Evolutionary conservation across 37 sponge, comb jelly and placozoan species (phyloP).

Genomic region (Spongia lamella): DNA sequence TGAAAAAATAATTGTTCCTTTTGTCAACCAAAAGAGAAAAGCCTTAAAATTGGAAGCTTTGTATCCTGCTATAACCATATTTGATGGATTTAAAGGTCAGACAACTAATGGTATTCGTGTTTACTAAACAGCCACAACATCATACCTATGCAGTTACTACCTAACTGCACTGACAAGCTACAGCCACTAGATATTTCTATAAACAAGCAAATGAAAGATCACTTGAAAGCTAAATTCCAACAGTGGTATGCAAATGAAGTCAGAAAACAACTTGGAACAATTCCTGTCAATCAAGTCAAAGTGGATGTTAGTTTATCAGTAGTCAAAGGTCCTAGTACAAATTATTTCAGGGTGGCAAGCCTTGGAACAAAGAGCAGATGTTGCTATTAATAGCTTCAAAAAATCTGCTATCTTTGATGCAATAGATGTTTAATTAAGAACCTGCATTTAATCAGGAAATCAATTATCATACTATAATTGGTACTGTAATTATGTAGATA

Average conservation of each 20-base stretch:
- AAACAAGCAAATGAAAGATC: slow-evolving; percentile 45
- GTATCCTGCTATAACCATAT: slow-evolving; percentile 33
- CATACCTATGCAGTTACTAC: slow-evolving; percentile 18
- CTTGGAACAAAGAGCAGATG: slow-evolving; percentile 18
- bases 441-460: no score
- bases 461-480: no score
- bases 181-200: slow-evolving; percentile 54
- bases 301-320: no score
- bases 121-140: slow-evolving; percentile 15
- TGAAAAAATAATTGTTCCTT: slow-evolving; percentile 42
- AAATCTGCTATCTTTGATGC: slow-evolving; percentile 39
- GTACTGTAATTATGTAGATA: no score
- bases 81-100: slow-evolving; percentile 51
- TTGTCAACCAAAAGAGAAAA: slow-evolving; percentile 17
- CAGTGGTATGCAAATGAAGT: slow-evolving; percentile 60
- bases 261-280: background rate
- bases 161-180: slow-evolving; percentile 42
- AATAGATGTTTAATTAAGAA: no score
- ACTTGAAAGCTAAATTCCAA: slow-evolving; percentile 22
- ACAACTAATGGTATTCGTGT: background rate
- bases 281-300: no score
- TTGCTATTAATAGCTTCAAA: slow-evolving; percentile 30
- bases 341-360: no score
- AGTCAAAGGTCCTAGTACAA: no score
- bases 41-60: slow-evolving; percentile 9